A percentile compares a stretch with the other conserved stretches of the same genome.
phyloP scores from a whole-genome alignment of 92 coral and sea anemone genomes.

The Desmophyllum pertusum region DNA sequence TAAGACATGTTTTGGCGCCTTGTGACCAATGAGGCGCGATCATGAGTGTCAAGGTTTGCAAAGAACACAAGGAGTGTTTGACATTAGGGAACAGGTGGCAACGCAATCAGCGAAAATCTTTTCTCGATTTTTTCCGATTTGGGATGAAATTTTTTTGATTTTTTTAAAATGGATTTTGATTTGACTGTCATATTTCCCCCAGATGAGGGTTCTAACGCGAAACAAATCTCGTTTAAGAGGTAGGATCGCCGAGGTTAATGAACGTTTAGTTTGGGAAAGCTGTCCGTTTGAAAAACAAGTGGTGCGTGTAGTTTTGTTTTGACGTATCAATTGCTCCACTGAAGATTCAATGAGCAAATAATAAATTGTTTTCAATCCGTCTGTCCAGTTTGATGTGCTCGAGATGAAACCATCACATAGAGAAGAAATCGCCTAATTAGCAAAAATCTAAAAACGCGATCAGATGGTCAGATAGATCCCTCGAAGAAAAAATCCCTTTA shows the following conservation, averaged over 20 bases:
- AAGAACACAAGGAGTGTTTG: conserved; percentile 28
- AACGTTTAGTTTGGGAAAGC: background rate
- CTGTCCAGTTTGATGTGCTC: conserved; percentile 1
- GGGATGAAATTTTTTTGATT: background rate
- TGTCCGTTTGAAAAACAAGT: conserved; percentile 53
- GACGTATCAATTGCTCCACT: conserved; percentile 59
- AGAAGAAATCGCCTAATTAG: background rate
- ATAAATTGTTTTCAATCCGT: conserved; percentile 11
- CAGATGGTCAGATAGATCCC: background rate
- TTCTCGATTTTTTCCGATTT: conserved; percentile 9
- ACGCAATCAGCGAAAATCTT: conserved; percentile 9
- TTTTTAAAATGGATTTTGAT: background rate
- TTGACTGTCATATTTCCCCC: background rate
- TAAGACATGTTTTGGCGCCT: conserved; percentile 51
- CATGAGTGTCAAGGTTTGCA: conserved; percentile 25
- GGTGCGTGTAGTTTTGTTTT: conserved; percentile 67
- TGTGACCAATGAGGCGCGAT: conserved; percentile 64
- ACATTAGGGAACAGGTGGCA: conserved; percentile 35
- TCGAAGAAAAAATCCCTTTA: background rate
- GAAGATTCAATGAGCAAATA: conserved; percentile 53
- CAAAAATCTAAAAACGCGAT: background rate
- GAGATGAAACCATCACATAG: background rate
- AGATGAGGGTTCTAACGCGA: background rate
- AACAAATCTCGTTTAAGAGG: background rate
- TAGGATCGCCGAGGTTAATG: background rate